Evolutionary conservation across 2,797 vertebrate species (phyloP).

Genomic region (Hippoglossus hippoglossus): DNA sequence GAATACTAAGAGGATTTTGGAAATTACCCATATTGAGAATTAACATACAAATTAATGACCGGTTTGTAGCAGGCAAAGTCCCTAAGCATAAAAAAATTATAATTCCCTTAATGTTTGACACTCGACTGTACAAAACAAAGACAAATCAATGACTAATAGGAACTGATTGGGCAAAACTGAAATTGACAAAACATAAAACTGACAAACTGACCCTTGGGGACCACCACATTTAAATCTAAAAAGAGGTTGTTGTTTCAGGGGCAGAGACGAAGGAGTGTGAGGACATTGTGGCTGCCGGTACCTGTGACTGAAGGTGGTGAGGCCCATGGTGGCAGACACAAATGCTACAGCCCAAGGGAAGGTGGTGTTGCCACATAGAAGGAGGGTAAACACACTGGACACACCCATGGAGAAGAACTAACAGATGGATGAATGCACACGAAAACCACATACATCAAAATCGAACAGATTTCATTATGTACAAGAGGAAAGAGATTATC

Average conservation of each 20-base stretch:
- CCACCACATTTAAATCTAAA: conserved; percentile 8
- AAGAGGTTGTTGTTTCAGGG: not conserved
- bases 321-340: conserved; percentile 90
- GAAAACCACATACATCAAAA: conserved; percentile 27
- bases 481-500: conserved; percentile 5
- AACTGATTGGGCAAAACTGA: not conserved
- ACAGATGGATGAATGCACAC: conserved; percentile 33
- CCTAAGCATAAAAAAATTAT: too few species aligned
- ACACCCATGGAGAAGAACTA: conserved; percentile 94
- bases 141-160: too few species aligned
- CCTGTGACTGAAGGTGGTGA: conserved; percentile 98
- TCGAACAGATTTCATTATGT: not conserved
- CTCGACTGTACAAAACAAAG: too few species aligned
- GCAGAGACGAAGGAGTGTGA: not conserved
- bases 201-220: not conserved
- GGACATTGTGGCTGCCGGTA: conserved; percentile 53
- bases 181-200: conserved; percentile 2
- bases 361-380: conserved; percentile 90
- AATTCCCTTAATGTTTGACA: too few species aligned
- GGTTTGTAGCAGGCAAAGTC: too few species aligned
- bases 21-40: too few species aligned
- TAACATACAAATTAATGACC: too few species aligned
- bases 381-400: conserved; percentile 92
- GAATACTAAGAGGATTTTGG: too few species aligned
- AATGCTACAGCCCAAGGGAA: conserved; percentile 91